Evolutionary conservation across 2,797 vertebrate genomes (phyloP), one percentile per base, ranked within the genome.

Genomic region (Crax fasciolata): DNA sequence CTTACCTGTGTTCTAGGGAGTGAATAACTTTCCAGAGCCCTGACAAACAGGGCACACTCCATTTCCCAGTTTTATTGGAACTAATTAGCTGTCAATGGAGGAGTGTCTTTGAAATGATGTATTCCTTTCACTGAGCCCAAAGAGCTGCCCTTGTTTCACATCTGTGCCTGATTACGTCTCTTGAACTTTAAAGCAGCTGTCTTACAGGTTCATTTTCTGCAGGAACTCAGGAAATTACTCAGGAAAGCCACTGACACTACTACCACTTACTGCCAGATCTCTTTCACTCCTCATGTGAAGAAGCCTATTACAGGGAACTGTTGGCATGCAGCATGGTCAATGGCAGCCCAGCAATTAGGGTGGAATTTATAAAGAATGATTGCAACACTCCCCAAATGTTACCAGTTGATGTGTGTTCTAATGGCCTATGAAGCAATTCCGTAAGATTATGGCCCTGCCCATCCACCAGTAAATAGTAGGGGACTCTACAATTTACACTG

Each of bases 151-250:
- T 89, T 57, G 38, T 75, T 96, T 86, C 76, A 95, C 97, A 97
- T 96, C 95, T 97, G 97, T 65, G 48, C 82, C 90, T 93, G 88
- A 96, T 97, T 96, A 96, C 9, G 30, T 66, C 74, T 90, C 93
- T 88, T 96, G 86, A 96, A 96, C 86, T 96, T 83, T 67, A 35
- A 94, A 70, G 59, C 88, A 95, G 94, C 93, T 91, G 75, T 89
- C 94, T 94, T 63, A 61, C 71, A 94, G 87, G 91, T 95, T 96
- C 91, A 91, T 96, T 96, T 95, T 96, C 86, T 94, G 38, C 80
- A 93, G 78, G 71, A 93, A 90, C 82, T 94, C 94, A 95, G 97
- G 96, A 97, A 97, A 97, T 97, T 95, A 75, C 82, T 93, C 78
- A 90, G 94, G 94, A 96, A 97, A 96, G 79, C 87, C 93, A 96